phyloP scores from a whole-genome alignment of 2,113 vertebrate genomes.

The Lepisosteus osseus region DNA sequence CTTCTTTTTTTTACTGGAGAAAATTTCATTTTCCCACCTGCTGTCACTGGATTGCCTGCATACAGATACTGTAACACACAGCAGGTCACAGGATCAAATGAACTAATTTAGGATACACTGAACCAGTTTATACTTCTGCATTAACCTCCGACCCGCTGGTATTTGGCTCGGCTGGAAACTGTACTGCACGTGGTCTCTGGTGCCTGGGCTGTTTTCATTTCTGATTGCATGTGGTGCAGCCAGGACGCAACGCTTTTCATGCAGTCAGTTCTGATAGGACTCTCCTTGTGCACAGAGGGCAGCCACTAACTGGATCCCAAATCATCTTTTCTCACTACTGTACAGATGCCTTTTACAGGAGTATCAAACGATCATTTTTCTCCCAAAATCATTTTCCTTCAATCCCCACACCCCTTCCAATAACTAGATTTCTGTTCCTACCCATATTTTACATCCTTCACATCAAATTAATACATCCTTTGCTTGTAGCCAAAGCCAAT shows the following conservation, averaged over 20 bases:
- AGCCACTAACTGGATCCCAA: neutral
- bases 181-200: slow-evolving; percentile 15
- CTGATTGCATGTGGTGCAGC: neutral
- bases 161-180: slow-evolving; percentile 26
- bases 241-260: neutral
- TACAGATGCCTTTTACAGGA: neutral
- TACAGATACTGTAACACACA: slow-evolving; percentile 34
- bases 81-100: slow-evolving; percentile 28
- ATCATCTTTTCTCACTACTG: neutral
- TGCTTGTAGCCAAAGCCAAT: no score
- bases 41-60: slow-evolving; percentile 23
- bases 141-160: slow-evolving; percentile 36
- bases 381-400: slow-evolving; percentile 10
- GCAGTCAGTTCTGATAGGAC: slow-evolving; percentile 1
- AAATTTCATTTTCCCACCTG: slow-evolving; percentile 36
- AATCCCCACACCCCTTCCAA: neutral
- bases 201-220: slow-evolving; percentile 4
- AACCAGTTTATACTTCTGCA: slow-evolving; percentile 23
- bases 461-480: neutral
- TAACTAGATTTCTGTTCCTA: neutral
- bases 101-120: slow-evolving; percentile 27
- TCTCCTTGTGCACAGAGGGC: neutral
- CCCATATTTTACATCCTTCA: neutral
- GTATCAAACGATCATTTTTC: slow-evolving; percentile 10
- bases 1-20: neutral